Evolutionary conservation across 1,140 invertebrate genomes (phyloP).

Genomic region (Leptinotarsa texana): DNA sequence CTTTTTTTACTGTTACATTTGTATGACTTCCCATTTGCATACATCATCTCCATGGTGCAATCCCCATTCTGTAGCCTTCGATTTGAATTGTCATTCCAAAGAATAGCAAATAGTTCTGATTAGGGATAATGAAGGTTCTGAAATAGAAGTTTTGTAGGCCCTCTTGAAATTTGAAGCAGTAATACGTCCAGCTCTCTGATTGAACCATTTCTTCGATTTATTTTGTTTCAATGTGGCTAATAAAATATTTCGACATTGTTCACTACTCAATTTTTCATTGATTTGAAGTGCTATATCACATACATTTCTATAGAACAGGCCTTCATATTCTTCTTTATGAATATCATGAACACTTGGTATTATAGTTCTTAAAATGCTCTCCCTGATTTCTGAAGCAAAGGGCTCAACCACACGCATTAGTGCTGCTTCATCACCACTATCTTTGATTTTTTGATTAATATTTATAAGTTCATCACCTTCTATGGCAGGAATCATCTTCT

Average conservation of each 20-base stretch:
- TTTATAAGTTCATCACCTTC: no score
- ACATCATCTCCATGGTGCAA: constrained; percentile 12
- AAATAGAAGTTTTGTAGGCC: neutral
- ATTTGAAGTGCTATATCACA: neutral
- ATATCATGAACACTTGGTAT: neutral
- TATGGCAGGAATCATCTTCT: no score
- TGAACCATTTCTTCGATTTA: neutral
- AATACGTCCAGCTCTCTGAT: neutral
- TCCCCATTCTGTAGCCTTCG: constrained; percentile 10
- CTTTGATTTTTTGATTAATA: no score
- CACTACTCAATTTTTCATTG: neutral
- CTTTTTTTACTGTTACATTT: neutral
- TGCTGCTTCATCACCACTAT: no score
- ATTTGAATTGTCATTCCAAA: neutral
- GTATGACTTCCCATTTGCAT: neutral
- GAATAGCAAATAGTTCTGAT: constrained; percentile 21
- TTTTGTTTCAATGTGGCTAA: neutral
- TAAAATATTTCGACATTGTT: neutral
- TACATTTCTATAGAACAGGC: neutral
- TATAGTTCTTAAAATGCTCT: neutral
- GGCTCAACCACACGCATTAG: neutral
- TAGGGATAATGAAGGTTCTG: constrained; percentile 17
- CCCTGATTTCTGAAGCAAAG: neutral
- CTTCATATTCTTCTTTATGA: constrained; percentile 1
- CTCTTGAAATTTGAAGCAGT: constrained; percentile 11